phyloP scores from a whole-genome alignment of 2,113 vertebrate genomes.

The Oncorhynchus nerka region DNA sequence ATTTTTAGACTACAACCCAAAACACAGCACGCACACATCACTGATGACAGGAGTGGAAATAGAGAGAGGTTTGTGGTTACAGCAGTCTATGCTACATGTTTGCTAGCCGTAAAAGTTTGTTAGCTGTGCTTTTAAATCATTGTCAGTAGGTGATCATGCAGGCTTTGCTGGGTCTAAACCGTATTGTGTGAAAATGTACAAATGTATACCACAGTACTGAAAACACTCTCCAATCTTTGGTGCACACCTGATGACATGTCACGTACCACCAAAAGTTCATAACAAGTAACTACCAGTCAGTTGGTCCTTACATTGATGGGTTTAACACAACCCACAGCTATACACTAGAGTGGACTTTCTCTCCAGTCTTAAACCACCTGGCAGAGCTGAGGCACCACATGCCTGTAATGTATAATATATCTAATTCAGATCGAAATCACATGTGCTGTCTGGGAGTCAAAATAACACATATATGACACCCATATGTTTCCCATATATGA shows the following conservation, averaged over 20 bases:
- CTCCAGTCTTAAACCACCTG: background rate
- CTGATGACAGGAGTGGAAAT: background rate
- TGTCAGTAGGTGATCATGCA: background rate
- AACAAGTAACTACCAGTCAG: background rate
- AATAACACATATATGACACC: background rate
- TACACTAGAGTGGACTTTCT: background rate
- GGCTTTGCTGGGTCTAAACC: no score
- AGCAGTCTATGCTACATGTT: background rate
- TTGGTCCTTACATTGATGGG: conserved; percentile 26
- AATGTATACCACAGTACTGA: background rate
- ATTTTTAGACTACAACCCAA: background rate
- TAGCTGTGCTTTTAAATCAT: background rate
- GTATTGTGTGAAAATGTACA: background rate
- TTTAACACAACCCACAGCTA: conserved; percentile 35
- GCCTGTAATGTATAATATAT: background rate
- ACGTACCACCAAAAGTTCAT: background rate
- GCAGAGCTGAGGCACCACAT: background rate
- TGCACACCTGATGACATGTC: background rate
- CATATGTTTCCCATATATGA: background rate
- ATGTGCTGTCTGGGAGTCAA: background rate
- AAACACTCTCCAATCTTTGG: background rate
- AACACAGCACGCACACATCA: no score
- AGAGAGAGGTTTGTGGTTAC: background rate
- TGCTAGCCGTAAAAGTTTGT: background rate
- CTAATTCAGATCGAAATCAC: conserved; percentile 1